Conservation (phyloP, 1,140 invertebrate genomes). For the Phenacoccus solenopsis region DNA sequence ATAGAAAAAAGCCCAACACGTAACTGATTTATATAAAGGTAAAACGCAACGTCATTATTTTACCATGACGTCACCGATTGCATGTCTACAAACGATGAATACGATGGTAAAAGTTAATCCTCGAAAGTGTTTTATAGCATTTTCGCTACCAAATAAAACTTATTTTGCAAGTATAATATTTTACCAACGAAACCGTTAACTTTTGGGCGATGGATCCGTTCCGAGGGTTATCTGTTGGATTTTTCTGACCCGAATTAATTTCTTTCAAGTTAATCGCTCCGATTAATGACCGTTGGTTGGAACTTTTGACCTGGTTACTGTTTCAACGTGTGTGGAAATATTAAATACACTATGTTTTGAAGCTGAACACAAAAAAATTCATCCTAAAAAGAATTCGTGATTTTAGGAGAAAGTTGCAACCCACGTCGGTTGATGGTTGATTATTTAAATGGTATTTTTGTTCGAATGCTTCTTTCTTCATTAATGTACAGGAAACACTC, state of each 20-base stretch:
- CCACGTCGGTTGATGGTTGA: not conserved
- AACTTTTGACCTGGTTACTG: too few species aligned
- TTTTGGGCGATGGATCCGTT: not conserved
- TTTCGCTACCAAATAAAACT: not conserved
- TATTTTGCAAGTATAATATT: constrained; percentile 2
- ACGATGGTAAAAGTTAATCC: not conserved
- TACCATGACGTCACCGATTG: not conserved
- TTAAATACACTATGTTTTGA: too few species aligned
- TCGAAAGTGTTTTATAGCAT: not conserved
- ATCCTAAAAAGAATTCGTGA: too few species aligned
- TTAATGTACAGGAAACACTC: not conserved
- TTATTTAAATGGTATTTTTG: not conserved
- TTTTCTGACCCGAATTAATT: not conserved
- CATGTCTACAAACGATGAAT: not conserved
- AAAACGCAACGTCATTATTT: constrained; percentile 2
- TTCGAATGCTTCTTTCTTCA: not conserved
- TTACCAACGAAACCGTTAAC: not conserved
- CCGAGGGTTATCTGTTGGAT: not conserved
- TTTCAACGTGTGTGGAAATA: too few species aligned
- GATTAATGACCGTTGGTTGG: too few species aligned
- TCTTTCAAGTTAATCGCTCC: not conserved
- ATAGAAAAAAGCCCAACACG: not conserved
- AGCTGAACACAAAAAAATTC: too few species aligned
- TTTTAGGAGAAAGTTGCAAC: not conserved
- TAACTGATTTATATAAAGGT: not conserved